Evolutionary conservation across 2,113 vertebrate genomes (phyloP), one percentile per base, ranked within the genome.

Genomic region (Pycnonotus jocosus): DNA sequence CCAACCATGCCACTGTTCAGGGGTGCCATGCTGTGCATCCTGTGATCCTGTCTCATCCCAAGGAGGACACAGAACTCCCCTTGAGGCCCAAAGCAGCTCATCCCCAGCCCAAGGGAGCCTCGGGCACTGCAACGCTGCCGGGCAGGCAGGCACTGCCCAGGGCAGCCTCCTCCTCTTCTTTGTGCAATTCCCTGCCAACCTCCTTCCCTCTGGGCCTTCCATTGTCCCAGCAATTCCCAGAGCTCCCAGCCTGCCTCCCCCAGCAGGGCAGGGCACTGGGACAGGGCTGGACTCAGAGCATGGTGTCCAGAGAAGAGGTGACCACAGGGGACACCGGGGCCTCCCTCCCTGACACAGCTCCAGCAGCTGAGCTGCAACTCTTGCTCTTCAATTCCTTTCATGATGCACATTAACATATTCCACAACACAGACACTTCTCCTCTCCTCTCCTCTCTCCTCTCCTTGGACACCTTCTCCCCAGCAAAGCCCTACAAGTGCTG

Each of bases 361-460:
- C 2, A 89, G 83, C 60, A 84, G 78, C 68, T 84, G 93, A 85
- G 81, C 85, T 78, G 94, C 95, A 64, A 37, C 66, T 69, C 92
- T 85, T 76, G 50, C 56, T 92, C 10, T 53, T 61, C 79, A 95
- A 65, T 53, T 93, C 81, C 82, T 95, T 94, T 71, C 69, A 70
- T 8, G 86, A 96, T 97, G 97, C 85, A 93, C 89, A 93, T 96
- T 95, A 97, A 96, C 97, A 91, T 80, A 93, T 87, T 89, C 97
- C 95, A 96, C 82, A 85, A 86, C 91, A 95, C 91, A 96, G 92
- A 94, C 78, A 87, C 15, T 42, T 79, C 62, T 71, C 78, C 74
- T 84, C 74, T 71, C 78, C 74, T 84, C 74, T 51, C 48, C 33
- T 70, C 92, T 45, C 77, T 64, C 47, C 64, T 91, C 47, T 77